phyloP scores from a whole-genome alignment of 2,797 vertebrate genomes.

The Sebastes goodei region DNA sequence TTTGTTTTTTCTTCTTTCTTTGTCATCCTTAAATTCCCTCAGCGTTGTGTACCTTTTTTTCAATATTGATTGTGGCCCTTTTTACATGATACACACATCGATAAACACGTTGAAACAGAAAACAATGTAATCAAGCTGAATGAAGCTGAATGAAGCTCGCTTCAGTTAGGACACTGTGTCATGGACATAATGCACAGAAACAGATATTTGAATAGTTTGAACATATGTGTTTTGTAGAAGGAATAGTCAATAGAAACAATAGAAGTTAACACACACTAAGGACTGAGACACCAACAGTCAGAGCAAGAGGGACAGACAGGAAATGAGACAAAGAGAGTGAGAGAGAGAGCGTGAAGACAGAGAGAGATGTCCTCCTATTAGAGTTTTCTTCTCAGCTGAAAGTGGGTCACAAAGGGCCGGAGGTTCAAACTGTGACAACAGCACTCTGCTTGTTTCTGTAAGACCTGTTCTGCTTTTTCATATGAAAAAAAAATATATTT shows the following conservation, averaged over 20 bases:
- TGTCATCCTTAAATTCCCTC: too few relatives aligned
- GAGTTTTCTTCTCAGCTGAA: conserved; percentile 49
- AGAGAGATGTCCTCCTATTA: conserved; percentile 23
- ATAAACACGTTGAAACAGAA: too few relatives aligned
- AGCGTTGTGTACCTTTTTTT: too few relatives aligned
- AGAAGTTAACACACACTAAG: neutral
- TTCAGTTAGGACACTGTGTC: too few relatives aligned
- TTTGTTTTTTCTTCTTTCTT: too few relatives aligned
- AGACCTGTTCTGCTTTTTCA: conserved; percentile 30
- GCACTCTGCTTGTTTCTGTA: conserved; percentile 33
- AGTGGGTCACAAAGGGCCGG: conserved; percentile 65
- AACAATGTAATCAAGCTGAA: too few relatives aligned
- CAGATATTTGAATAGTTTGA: too few relatives aligned
- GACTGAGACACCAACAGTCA: neutral
- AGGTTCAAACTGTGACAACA: conserved; percentile 63
- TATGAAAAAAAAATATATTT: conserved; percentile 14
- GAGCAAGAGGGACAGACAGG: neutral
- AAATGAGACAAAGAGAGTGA: conserved; percentile 13
- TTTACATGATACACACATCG: too few relatives aligned
- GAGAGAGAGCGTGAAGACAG: neutral
- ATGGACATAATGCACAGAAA: too few relatives aligned
- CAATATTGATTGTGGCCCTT: too few relatives aligned
- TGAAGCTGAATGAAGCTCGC: too few relatives aligned
- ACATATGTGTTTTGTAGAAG: too few relatives aligned
- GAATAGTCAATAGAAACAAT: neutral